Evolutionary conservation across 2,888 invertebrate species (phyloP).

Genomic region (Actias luna): DNA sequence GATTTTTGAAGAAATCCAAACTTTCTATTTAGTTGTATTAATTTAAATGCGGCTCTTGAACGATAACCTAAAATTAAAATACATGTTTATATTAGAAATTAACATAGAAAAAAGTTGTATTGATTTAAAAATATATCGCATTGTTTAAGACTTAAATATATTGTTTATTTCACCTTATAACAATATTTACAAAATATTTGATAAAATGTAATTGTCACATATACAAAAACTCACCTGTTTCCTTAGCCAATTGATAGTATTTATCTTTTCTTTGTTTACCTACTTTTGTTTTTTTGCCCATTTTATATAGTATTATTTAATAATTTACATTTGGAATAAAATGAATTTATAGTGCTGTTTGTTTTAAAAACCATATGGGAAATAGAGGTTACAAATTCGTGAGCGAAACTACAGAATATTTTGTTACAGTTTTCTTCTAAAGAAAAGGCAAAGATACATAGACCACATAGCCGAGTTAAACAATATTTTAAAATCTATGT

Average conservation of each 20-base stretch:
- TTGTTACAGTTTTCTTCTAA: too few species aligned
- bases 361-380: neutral
- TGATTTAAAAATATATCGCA: neutral
- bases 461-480: too few species aligned
- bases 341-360: too few species aligned
- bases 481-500: too few species aligned
- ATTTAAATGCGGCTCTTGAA: conserved; percentile 99
- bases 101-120: too few species aligned
- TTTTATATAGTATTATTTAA: conserved; percentile 54
- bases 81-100: neutral
- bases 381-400: conserved; percentile 5
- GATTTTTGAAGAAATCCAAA: conserved; percentile 98
- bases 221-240: conserved; percentile 88
- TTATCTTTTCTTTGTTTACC: conserved; percentile 99
- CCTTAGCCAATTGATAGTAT: conserved; percentile 98
- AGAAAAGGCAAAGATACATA: too few species aligned
- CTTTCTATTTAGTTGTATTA: conserved; percentile 98
- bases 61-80: conserved; percentile 88
- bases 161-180: too few species aligned
- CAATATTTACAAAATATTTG: neutral
- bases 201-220: neutral
- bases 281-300: conserved; percentile 97
- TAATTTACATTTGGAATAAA: neutral
- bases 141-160: neutral
- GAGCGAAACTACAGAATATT: too few species aligned